These are phyloP conservation scores for Amblyteles armatorius DNA, from an alignment of 2,888 invertebrate genomes.

Conservation along the genomic window DNA sequence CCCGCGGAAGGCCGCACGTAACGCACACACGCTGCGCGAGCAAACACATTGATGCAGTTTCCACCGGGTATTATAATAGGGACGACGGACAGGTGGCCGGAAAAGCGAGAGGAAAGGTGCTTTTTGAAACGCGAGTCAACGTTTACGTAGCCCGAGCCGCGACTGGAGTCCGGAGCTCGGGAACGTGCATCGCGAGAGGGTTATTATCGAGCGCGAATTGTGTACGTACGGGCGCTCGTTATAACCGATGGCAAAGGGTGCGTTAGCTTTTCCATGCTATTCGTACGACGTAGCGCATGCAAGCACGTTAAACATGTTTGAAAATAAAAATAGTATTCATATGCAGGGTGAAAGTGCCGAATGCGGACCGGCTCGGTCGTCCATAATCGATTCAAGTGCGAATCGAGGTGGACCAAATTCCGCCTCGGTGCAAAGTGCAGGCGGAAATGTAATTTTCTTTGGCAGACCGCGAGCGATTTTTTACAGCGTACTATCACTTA, in stretches of 20 bases:
- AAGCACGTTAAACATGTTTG: neutral
- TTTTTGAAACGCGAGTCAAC: slow-evolving; percentile 43
- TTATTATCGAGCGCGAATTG: slow-evolving; percentile 42
- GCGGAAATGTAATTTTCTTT: too few relatives aligned
- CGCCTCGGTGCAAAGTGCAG: too few relatives aligned
- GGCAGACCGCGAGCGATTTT: too few relatives aligned
- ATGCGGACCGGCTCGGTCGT: too few relatives aligned
- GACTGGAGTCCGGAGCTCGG: slow-evolving; percentile 9
- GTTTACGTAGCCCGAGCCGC: slow-evolving; percentile 29
- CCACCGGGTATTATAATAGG: slow-evolving; percentile 19
- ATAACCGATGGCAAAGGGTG: slow-evolving; percentile 26
- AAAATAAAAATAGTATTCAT: neutral
- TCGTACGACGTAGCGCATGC: neutral
- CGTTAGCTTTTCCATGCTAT: slow-evolving; percentile 1
- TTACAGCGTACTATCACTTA: too few relatives aligned
- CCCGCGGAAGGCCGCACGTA: neutral
- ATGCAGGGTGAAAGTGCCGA: too few relatives aligned
- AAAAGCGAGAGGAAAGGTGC: neutral
- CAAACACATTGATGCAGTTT: neutral
- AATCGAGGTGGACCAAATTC: too few relatives aligned
- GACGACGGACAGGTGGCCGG: neutral
- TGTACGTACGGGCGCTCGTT: slow-evolving; percentile 24
- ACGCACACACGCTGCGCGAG: neutral
- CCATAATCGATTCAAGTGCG: too few relatives aligned
- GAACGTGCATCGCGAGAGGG: slow-evolving; percentile 14